Evolutionary conservation across 64 coral and sea anemone genomes (phyloP), one percentile per base, ranked within the genome.

Genomic region (Exaiptasia diaphana): DNA sequence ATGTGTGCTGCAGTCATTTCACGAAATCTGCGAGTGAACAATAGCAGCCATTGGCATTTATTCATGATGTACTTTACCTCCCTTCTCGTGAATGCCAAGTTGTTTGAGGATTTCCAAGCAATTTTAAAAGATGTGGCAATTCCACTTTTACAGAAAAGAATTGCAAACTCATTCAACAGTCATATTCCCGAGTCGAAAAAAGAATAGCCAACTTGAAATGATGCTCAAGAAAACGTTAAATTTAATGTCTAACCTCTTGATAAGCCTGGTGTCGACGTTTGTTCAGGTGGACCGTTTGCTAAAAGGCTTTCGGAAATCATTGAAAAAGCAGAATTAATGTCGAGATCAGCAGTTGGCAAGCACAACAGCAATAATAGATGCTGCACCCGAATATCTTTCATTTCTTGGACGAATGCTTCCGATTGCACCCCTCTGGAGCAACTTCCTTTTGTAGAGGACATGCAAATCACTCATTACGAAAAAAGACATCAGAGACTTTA

Each of bases 1-100:
- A 79, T 15, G 30, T 79, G 2, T 53, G 76, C 18, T 79, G 76
- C 55, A 79, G 54, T 62, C 75, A 79, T 38, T 79, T 79, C 17
- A 79, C 60, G 75, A 52, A 59, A 23, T 59, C 41, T 20, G 52
- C 24, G 22, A 52, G 55, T 9, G 55, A 42, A 14, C n/a, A n/a
- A n/a, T n/a, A n/a, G n/a, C n/a, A n/a, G n/a, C n/a, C n/a, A n/a
- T n/a, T n/a, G n/a, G n/a, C n/a, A n/a, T n/a, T n/a, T n/a, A n/a
- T n/a, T n/a, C n/a, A n/a, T n/a, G n/a, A n/a, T n/a, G n/a, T n/a
- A n/a, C n/a, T n/a, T n/a, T n/a, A n/a, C n/a, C n/a, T n/a, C 58
- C 6, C 59, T 81, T 64, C 41, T 67, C 10, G 78, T 67, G 7
- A 81, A 81, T 15, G 40, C 58, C 5, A 31, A 39, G 13, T 28